Conservation (phyloP, 1,140 invertebrate genomes). For the Diabrotica virgifera region DNA sequence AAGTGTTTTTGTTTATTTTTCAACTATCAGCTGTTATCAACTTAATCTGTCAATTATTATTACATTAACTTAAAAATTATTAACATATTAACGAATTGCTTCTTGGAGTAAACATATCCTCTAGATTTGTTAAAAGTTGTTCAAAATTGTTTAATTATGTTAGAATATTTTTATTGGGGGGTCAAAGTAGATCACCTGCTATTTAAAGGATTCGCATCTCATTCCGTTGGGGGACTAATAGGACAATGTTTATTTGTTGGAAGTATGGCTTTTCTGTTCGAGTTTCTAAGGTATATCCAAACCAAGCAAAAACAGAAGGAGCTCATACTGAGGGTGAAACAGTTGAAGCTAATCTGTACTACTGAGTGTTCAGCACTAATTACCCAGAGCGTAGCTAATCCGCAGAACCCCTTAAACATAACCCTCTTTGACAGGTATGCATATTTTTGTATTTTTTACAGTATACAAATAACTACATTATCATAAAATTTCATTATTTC, state of each 20-base stretch:
- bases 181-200: constrained; percentile 39
- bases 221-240: constrained; percentile 32
- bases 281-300: constrained; percentile 45
- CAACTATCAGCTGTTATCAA: too few relatives aligned
- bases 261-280: constrained; percentile 42
- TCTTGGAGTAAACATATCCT: too few relatives aligned
- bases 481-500: too few relatives aligned
- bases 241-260: constrained; percentile 38
- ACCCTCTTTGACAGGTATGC: constrained; percentile 36
- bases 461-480: too few relatives aligned
- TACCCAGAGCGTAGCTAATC: constrained; percentile 28
- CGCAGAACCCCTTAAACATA: constrained; percentile 36
- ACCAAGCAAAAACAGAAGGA: constrained; percentile 43
- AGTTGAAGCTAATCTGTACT: constrained; percentile 43
- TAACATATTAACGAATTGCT: too few relatives aligned
- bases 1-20: too few relatives aligned
- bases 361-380: constrained; percentile 38
- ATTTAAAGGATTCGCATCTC: constrained; percentile 41
- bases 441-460: too few relatives aligned
- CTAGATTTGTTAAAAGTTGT: too few relatives aligned
- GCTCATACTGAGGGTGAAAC: constrained; percentile 38
- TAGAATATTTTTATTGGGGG: constrained; percentile 44
- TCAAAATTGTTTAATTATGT: constrained; percentile 14
- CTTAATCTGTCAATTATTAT: too few relatives aligned
- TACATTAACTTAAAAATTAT: too few relatives aligned